These are phyloP conservation scores for Diloba caeruleocephala DNA, from an alignment of 2,888 invertebrate genomes.

Conservation along the genomic window DNA sequence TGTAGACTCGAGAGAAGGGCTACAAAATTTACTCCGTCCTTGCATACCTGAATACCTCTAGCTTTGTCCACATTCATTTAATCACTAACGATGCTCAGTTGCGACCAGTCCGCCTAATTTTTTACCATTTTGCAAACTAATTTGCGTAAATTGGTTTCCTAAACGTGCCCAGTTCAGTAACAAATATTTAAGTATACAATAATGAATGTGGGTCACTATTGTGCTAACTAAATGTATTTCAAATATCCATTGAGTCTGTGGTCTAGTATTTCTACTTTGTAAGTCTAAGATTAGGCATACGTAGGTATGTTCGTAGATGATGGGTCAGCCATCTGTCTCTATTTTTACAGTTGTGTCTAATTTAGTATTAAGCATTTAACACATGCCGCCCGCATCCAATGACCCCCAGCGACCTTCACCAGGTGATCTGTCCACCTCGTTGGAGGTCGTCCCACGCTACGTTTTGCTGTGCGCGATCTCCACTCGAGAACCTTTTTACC, in stretches of 20 bases:
- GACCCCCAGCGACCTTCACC: too few relatives aligned
- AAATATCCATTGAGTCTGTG: slow-evolving; percentile 25
- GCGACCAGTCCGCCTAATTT: slow-evolving; percentile 12
- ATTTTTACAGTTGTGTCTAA: too few relatives aligned
- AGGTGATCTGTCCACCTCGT: too few relatives aligned
- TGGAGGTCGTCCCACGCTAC: too few relatives aligned
- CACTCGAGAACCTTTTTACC: too few relatives aligned
- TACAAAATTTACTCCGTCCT: slow-evolving; percentile 31
- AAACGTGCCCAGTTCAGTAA: background rate
- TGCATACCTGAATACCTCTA: slow-evolving; percentile 19
- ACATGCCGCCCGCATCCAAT: too few relatives aligned
- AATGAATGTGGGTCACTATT: slow-evolving; percentile 3
- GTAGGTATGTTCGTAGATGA: slow-evolving; percentile 12
- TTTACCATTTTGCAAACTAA: slow-evolving; percentile 22
- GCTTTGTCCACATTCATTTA: slow-evolving; percentile 28
- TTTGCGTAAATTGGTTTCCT: slow-evolving; percentile 14
- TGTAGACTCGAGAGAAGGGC: slow-evolving; percentile 31
- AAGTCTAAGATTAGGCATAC: slow-evolving; percentile 6
- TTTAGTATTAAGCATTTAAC: too few relatives aligned
- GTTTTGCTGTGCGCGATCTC: too few relatives aligned
- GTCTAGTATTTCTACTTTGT: slow-evolving; percentile 4
- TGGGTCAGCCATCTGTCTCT: too few relatives aligned
- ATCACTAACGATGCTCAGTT: slow-evolving; percentile 22
- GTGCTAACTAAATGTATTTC: slow-evolving; percentile 5
- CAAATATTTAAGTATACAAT: background rate